phyloP scores from a whole-genome alignment of 2,113 vertebrate genomes.

The Stomatorhinus ivindoensis region DNA sequence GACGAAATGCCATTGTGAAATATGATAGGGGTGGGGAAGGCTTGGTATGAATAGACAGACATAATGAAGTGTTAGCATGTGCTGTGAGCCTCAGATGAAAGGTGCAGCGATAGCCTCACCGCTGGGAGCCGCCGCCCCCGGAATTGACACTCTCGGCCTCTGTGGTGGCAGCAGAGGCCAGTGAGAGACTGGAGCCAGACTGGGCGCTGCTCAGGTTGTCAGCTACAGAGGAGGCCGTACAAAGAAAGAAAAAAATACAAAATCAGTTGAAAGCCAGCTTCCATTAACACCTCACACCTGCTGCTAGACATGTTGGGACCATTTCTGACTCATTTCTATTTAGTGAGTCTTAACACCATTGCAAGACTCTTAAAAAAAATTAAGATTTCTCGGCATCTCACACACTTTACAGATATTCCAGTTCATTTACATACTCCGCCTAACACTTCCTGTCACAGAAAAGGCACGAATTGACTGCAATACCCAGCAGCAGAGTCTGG shows the following conservation, averaged over 20 bases:
- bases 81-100: too few species aligned
- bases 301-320: not conserved
- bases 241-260: not conserved
- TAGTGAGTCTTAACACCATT: not conserved
- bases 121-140: constrained; percentile 70
- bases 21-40: not conserved
- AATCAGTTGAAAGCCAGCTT: not conserved
- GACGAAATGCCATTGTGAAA: not conserved
- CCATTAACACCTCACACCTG: not conserved
- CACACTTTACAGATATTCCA: not conserved
- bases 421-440: not conserved
- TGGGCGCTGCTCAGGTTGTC: constrained; percentile 76
- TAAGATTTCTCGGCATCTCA: not conserved
- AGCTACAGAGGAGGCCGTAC: constrained; percentile 51
- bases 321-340: not conserved
- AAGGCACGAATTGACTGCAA: not conserved
- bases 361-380: not conserved
- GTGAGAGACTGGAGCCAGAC: constrained; percentile 86
- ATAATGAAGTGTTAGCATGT: not conserved
- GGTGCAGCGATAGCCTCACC: constrained; percentile 53
- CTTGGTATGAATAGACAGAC: not conserved
- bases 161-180: constrained; percentile 74
- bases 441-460: not conserved
- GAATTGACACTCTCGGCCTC: constrained; percentile 84
- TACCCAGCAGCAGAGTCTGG: not conserved